Percentiles rank a stretch among this genome's conserved stretches.
Conservation (phyloP, 2,888 invertebrate genomes). For the Tenthredo livida region DNA sequence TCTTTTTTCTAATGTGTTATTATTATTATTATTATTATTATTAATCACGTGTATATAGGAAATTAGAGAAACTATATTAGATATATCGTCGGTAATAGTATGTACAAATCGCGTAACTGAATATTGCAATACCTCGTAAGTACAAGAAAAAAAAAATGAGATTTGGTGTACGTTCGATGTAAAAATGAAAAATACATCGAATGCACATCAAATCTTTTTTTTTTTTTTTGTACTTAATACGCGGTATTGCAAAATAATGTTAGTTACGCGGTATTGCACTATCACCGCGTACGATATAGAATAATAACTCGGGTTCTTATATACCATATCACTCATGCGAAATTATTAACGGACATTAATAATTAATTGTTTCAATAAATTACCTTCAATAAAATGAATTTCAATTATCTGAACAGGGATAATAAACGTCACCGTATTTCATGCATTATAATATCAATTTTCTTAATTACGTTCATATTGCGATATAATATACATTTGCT, state of each 20-base stretch:
- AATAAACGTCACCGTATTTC: constrained; percentile 44
- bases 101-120: no score
- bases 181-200: no score
- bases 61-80: neutral
- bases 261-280: no score
- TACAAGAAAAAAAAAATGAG: no score
- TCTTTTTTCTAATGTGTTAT: neutral
- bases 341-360: constrained; percentile 44
- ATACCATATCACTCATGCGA: neutral
- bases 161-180: no score
- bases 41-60: neutral
- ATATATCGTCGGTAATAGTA: no score
- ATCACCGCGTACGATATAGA: no score
- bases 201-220: no score
- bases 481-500: neutral
- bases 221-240: no score
- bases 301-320: neutral
- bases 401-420: constrained; percentile 23
- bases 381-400: constrained; percentile 31
- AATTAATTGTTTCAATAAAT: constrained; percentile 36
- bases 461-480: neutral
- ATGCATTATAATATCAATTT: neutral
- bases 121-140: no score
- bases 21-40: neutral
- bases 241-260: no score